phyloP scores from a whole-genome alignment of 2,797 vertebrate genomes.

The Tenualosa ilisha region DNA sequence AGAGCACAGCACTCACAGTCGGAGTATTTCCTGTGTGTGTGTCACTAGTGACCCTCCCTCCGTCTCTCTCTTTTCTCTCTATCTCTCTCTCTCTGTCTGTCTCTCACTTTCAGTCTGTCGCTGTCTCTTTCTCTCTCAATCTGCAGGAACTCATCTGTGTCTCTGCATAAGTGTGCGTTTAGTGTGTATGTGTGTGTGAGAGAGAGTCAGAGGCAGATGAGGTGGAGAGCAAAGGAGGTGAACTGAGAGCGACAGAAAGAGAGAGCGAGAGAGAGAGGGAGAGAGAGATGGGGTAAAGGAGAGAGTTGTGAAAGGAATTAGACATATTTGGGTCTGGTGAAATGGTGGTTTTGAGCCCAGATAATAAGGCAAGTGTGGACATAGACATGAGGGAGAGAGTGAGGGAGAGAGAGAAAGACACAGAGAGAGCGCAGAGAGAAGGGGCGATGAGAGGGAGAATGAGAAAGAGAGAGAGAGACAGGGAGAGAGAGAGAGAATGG shows the following conservation, averaged over 20 bases:
- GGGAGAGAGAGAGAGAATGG: conserved; percentile 54
- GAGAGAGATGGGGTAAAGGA: not conserved
- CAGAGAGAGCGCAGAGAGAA: not conserved
- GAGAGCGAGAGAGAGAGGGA: not conserved
- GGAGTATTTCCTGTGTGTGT: conserved; percentile 68
- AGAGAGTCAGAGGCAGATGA: not conserved
- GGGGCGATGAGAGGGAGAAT: no score
- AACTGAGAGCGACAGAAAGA: not conserved
- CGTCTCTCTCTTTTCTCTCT: conserved; percentile 62
- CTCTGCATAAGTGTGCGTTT: not conserved
- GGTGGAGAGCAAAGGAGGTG: not conserved
- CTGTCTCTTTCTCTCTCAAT: not conserved
- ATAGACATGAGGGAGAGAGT: not conserved
- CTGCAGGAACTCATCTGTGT: not conserved
- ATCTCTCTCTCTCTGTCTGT: not conserved
- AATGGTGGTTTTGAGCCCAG: not conserved
- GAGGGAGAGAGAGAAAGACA: not conserved
- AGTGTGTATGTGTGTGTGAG: not conserved
- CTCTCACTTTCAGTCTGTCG: not conserved
- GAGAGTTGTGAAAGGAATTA: not conserved
- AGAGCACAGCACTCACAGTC: conserved; percentile 66
- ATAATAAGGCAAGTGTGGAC: not conserved
- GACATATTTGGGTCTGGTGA: not conserved
- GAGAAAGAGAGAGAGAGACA: conserved; percentile 27
- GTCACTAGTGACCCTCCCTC: conserved; percentile 55